Conservation (phyloP, 2,888 invertebrate species). For the Sipha maydis region DNA sequence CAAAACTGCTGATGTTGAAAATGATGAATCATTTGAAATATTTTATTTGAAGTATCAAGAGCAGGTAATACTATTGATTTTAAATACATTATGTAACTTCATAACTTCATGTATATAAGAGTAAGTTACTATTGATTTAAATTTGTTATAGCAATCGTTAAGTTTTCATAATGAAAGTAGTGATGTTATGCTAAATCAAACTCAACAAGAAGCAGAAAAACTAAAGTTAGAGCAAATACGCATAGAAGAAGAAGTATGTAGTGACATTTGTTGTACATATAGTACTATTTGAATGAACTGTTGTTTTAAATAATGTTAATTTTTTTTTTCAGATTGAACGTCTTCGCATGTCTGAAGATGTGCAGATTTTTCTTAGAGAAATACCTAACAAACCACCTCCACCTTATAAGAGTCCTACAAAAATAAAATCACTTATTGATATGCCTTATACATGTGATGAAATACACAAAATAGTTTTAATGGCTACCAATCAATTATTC, state of each 20-base stretch:
- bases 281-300: not conserved
- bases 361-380: slow-evolving; percentile 28
- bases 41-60: slow-evolving; percentile 39
- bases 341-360: slow-evolving; percentile 21
- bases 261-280: too few relatives aligned
- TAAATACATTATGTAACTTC: not conserved
- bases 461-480: slow-evolving; percentile 6
- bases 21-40: slow-evolving; percentile 51
- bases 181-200: slow-evolving; percentile 2
- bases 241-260: slow-evolving; percentile 51
- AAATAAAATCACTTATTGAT: slow-evolving; percentile 12
- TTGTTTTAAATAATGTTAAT: not conserved
- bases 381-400: slow-evolving; percentile 55
- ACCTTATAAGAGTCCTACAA: slow-evolving; percentile 52
- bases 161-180: slow-evolving; percentile 14
- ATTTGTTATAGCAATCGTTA: not conserved
- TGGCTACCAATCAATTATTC: slow-evolving; percentile 32
- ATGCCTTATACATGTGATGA: slow-evolving; percentile 22
- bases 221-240: slow-evolving; percentile 46
- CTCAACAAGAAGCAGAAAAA: slow-evolving; percentile 48
- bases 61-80: slow-evolving; percentile 24
- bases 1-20: slow-evolving; percentile 12
- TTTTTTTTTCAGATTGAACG: slow-evolving; percentile 44
- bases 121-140: not conserved
- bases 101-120: not conserved